These are phyloP conservation scores for Reticulitermes speratus DNA, from an alignment of 1,140 invertebrate genomes.

Conservation along the genomic window DNA sequence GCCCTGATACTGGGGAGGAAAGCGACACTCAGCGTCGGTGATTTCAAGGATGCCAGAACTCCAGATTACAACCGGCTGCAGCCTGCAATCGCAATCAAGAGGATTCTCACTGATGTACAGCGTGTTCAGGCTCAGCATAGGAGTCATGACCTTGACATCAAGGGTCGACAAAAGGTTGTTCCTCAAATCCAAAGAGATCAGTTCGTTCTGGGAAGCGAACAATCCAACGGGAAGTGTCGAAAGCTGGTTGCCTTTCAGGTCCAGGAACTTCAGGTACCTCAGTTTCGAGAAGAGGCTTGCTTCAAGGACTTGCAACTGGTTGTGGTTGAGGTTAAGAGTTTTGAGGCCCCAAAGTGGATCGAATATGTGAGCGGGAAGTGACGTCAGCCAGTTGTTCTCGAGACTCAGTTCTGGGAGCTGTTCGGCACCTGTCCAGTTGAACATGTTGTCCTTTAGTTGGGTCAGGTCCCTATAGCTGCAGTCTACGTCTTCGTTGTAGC, in stretches of 20 bases:
- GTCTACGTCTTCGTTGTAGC: not conserved
- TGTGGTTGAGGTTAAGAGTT: not conserved
- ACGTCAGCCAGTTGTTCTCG: not conserved
- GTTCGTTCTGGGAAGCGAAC: not conserved
- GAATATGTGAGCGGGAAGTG: not conserved
- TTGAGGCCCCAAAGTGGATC: not conserved
- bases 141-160: not conserved
- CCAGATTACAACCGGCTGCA: not conserved
- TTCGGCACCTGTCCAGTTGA: not conserved
- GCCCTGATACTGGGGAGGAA: not conserved
- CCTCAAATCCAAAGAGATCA: not conserved
- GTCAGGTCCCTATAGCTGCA: not conserved
- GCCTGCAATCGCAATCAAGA: not conserved
- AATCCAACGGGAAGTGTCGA: not conserved
- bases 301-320: not conserved
- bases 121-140: not conserved
- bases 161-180: not conserved
- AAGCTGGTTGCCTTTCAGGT: not conserved
- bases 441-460: not conserved
- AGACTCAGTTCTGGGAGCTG: not conserved
- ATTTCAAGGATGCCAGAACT: not conserved
- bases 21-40: not conserved
- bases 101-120: not conserved
- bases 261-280: not conserved
- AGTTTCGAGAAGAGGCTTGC: not conserved